A percentile compares a stretch with the other conserved stretches of the same genome.
These are phyloP conservation scores for Plectus sambesii DNA, from an alignment of 1,140 invertebrate species.

Conservation along the genomic window DNA sequence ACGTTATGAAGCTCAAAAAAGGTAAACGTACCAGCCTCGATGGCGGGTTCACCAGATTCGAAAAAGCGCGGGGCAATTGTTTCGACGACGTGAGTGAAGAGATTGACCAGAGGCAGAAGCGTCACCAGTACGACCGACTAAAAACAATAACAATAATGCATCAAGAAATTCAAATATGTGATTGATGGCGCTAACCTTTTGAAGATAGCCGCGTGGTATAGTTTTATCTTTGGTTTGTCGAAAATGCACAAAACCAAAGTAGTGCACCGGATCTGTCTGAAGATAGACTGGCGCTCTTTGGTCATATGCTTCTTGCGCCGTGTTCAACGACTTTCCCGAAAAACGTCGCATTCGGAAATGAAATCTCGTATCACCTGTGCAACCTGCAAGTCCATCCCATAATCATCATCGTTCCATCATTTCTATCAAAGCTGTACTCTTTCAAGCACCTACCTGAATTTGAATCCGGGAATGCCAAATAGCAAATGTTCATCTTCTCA, in stretches of 20 bases:
- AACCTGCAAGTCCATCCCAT: too few relatives aligned
- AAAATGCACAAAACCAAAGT: constrained; percentile 94
- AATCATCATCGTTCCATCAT: too few relatives aligned
- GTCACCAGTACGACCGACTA: constrained; percentile 86
- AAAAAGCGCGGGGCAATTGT: constrained; percentile 90
- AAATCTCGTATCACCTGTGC: constrained; percentile 95
- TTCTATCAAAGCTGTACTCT: too few relatives aligned
- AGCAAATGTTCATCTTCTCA: constrained; percentile 83
- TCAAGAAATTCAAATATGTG: too few relatives aligned
- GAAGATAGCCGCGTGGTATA: constrained; percentile 89
- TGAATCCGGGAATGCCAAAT: constrained; percentile 94
- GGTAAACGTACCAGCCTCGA: constrained; percentile 61
- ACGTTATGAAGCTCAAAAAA: too few relatives aligned
- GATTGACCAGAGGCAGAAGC: constrained; percentile 77
- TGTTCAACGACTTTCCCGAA: constrained; percentile 38
- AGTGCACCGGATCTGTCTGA: constrained; percentile 47
- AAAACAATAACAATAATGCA: too few relatives aligned
- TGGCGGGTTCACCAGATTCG: constrained; percentile 65
- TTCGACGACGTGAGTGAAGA: constrained; percentile 74
- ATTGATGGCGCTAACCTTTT: constrained; percentile 78
- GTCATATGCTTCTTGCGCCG: constrained; percentile 12
- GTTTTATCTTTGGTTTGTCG: constrained; percentile 87
- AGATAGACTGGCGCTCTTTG: constrained; percentile 25
- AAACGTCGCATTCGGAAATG: constrained; percentile 69
- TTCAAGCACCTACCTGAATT: too few relatives aligned